Evolutionary conservation across 2,888 invertebrate species (phyloP).

Genomic region (Hypolimnas misippus): DNA sequence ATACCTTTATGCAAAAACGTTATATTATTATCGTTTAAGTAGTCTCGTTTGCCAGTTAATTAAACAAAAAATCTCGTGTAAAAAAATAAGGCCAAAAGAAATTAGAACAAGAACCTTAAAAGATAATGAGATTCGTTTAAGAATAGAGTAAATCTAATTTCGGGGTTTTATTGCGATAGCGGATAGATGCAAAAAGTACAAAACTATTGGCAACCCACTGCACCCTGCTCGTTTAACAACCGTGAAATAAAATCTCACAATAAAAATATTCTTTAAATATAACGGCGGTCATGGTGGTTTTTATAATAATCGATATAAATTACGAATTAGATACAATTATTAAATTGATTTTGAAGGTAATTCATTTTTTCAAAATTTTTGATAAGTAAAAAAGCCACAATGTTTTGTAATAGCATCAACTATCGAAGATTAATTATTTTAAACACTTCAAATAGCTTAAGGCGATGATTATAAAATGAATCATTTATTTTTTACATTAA

Average conservation of each 20-base stretch:
- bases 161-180: slow-evolving; percentile 48
- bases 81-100: slow-evolving; percentile 60
- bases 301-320: slow-evolving; percentile 14
- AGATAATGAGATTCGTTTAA: slow-evolving; percentile 58
- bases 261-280: slow-evolving; percentile 4
- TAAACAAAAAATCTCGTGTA: slow-evolving; percentile 51
- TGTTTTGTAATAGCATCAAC: background rate
- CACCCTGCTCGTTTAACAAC: slow-evolving; percentile 21
- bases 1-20: slow-evolving; percentile 26
- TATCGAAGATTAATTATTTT: background rate
- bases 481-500: no score
- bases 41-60: slow-evolving; percentile 35
- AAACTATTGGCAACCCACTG: slow-evolving; percentile 11
- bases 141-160: slow-evolving; percentile 59
- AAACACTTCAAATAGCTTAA: background rate
- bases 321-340: slow-evolving; percentile 11
- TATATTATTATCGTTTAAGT: slow-evolving; percentile 29
- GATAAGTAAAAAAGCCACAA: background rate
- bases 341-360: slow-evolving; percentile 16
- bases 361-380: background rate
- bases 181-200: slow-evolving; percentile 45
- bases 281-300: slow-evolving; percentile 16
- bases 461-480: no score
- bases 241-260: slow-evolving; percentile 14
- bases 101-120: slow-evolving; percentile 53